Base-by-base conservation (phyloP, 2,113 vertebrate species). In the Myotis yumanensis region DNA sequence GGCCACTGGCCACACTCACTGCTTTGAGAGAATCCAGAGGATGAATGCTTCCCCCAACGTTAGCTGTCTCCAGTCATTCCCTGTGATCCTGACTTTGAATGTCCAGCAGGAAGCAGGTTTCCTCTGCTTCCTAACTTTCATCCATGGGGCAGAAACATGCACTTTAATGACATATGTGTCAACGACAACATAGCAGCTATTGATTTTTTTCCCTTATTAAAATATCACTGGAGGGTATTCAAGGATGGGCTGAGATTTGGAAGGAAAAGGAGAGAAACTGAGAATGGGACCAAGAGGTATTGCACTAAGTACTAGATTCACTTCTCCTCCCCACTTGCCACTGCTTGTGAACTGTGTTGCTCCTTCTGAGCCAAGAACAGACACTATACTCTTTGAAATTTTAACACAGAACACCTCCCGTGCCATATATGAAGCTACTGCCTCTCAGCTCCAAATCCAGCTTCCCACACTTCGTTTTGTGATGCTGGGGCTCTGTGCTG, bases 151-250 rank as follows among this genome's bases (percentile, higher is more conserved):
- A 91, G 86, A 96, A 96, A 91, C n/a, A 64, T 4, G 8, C 40
- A 68, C 9, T 57, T 28, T 66, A 62, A 83, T 69, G 82, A 71
- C 95, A 51, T 71, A 46, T 43, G 80, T 59, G 72, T 35, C 59
- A 86, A 15, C 71, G 35, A 86, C 11, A 94, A 43, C 46, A 93
- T 12, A 93, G 71, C 46, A 94, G 54, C 48, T 95, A 96, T 93
- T 94, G 91, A 75, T 90, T 72, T 86, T 4, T 64, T 4, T 94
- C 88, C 86, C 59, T 52, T 43, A 87, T 85, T 97, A 96, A 97
- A 92, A 95, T 94, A 59, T 96, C 35, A 35, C 43, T 11, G 52
- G 57, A 57, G 46, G 71, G 22, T 77, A 51, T 86, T 96, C 90
- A 96, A 93, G 52, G 93, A 84, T 71, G 43, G 48, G n/a, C 14